Evolutionary conservation across 92 coral and sea anemone species (phyloP), one percentile per base, ranked within the genome.

Genomic region (Siderastrea radians): DNA sequence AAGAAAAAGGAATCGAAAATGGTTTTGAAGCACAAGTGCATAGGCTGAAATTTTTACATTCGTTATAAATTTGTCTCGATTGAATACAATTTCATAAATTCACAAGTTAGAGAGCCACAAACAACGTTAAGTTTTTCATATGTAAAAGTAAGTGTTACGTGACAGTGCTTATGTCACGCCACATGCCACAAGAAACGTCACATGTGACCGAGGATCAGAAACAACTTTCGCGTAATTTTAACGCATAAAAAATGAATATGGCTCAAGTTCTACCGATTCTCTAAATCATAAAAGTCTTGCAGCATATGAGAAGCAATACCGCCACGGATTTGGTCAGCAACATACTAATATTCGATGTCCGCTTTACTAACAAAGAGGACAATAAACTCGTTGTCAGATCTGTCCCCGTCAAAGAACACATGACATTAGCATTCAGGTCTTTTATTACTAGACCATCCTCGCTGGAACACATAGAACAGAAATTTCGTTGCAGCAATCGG

Each of bases 341-440:
- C 38, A 26, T 26, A 26, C 38, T 26, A 26, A 26, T 38, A n/a
- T 65, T 65, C 47, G 6, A 43, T 43, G 7, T 0, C 26, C 38
- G 47, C 38, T n/a, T 48, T 49, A 48, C 16, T 16, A 54, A 6
- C 71, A 7, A 58, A 44, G 81, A 58, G 26, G 44, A 77, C 81
- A 78, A 78, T 78, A 8, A n/a, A 63, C 46, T 17, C 82, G 82
- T 78, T 78, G 82, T 78, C 49, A 58, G 13, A 58, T 61, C 19
- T 61, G 4, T 14, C 14, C 19, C 16, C 6, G 17, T 61, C 26
- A 61, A 14, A 15, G 66, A 61, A 14, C 66, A 61, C 19, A 14
- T 61, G 66, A 61, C 16, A 10, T n/a, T 14, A 61, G 66, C 66
- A 61, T 15, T n/a, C 66, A 61, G 2, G 66, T 61, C 16, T 61